Evolutionary conservation across 2,113 vertebrate genomes (phyloP).

Genomic region (Dicrurus megarhynchus): DNA sequence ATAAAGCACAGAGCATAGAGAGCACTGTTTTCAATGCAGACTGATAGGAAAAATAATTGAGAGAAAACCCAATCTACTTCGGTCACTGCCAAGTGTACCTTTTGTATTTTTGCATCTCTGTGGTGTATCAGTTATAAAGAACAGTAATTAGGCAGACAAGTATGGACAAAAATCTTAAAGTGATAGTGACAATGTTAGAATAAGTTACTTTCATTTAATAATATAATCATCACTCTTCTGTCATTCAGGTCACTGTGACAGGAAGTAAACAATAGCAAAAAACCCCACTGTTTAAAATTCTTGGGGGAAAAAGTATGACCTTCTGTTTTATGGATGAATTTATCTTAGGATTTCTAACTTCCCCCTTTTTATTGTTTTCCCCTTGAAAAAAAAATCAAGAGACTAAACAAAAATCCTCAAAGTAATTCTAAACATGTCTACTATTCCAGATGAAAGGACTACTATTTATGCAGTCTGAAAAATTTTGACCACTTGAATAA

Average conservation of each 20-base stretch:
- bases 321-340: neutral
- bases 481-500: neutral
- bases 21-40: neutral
- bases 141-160: neutral
- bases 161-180: neutral
- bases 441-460: neutral
- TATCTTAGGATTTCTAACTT: neutral
- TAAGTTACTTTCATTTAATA: neutral
- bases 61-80: neutral
- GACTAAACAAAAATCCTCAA: neutral
- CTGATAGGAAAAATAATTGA: neutral
- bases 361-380: neutral
- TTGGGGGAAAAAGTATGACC: neutral
- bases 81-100: neutral
- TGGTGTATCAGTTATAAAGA: neutral
- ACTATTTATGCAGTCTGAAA: neutral
- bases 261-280: neutral
- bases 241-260: neutral
- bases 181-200: neutral
- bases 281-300: neutral
- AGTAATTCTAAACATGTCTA: neutral
- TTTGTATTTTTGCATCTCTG: neutral
- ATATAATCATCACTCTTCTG: neutral
- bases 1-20: neutral
- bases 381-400: neutral